phyloP scores from a whole-genome alignment of 2,113 vertebrate genomes.

The Deroptyus accipitrinus region DNA sequence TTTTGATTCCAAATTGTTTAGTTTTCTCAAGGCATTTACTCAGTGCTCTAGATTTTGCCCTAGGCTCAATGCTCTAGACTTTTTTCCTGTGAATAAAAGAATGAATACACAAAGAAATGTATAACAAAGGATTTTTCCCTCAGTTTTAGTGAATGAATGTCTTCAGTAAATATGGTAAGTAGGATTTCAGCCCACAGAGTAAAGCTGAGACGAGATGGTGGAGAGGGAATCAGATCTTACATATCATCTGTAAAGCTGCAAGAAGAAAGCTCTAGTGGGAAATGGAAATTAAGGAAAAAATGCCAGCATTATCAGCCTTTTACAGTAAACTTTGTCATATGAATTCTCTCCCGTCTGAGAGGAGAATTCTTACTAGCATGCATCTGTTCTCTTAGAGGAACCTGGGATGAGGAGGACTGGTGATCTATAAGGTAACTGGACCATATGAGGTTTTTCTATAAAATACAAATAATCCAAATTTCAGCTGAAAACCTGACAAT shows the following conservation, averaged over 20 bases:
- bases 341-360: background rate
- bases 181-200: background rate
- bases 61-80: background rate
- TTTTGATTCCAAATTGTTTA: background rate
- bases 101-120: background rate
- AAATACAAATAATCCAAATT: background rate
- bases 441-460: background rate
- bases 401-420: too few species aligned
- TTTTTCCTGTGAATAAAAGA: background rate
- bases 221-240: background rate
- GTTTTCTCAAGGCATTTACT: background rate
- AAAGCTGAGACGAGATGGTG: background rate
- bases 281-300: background rate
- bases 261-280: background rate
- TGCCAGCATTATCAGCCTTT: background rate
- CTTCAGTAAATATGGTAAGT: background rate
- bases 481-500: background rate
- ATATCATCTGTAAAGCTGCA: background rate
- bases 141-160: background rate
- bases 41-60: background rate
- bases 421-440: background rate
- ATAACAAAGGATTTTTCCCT: background rate
- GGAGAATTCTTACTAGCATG: rapidly evolving
- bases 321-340: background rate
- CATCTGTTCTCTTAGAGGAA: background rate